Conservation (phyloP, 2,888 invertebrate genomes). For the Empis livida region DNA sequence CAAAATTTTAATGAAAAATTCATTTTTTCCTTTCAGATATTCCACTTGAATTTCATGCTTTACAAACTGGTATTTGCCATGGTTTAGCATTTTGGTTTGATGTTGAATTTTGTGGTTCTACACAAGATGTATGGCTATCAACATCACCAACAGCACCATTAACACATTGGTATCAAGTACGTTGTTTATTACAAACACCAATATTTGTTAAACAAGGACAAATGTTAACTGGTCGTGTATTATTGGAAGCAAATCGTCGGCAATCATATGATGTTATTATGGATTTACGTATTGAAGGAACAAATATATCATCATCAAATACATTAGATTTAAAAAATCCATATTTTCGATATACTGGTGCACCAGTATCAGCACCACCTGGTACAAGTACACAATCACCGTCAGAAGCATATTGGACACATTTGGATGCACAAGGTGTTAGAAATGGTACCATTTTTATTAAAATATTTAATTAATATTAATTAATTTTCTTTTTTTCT, state of each 20-base stretch:
- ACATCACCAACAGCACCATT: conserved; percentile 96
- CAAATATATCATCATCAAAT: conserved; percentile 72
- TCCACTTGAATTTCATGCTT: conserved; percentile 82
- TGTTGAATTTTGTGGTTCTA: conserved; percentile 85
- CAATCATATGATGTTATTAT: conserved; percentile 99
- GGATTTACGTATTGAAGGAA: conserved; percentile 81
- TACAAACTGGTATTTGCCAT: conserved; percentile 89
- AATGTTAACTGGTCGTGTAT: conserved; percentile 71
- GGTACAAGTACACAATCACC: conserved; percentile 84
- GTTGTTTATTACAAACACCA: conserved; percentile 87
- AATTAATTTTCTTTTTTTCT: conserved; percentile 1
- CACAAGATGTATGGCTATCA: conserved; percentile 89
- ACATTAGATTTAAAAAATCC: conserved; percentile 96
- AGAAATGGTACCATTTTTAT: conserved; percentile 24
- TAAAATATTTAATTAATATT: conserved; percentile 3
- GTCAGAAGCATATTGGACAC: conserved; percentile 85
- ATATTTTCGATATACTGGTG: conserved; percentile 92
- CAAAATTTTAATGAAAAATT: conserved; percentile 1
- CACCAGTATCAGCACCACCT: conserved; percentile 84
- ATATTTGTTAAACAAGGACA: conserved; percentile 92
- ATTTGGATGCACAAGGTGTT: conserved; percentile 58
- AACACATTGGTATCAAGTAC: conserved; percentile 99
- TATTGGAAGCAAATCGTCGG: conserved; percentile 84
- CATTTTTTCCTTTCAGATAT: conserved; percentile 47
- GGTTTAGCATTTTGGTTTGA: conserved; percentile 99